Conservation (phyloP, 2,797 vertebrate genomes). For the Tadarida brasiliensis region DNA sequence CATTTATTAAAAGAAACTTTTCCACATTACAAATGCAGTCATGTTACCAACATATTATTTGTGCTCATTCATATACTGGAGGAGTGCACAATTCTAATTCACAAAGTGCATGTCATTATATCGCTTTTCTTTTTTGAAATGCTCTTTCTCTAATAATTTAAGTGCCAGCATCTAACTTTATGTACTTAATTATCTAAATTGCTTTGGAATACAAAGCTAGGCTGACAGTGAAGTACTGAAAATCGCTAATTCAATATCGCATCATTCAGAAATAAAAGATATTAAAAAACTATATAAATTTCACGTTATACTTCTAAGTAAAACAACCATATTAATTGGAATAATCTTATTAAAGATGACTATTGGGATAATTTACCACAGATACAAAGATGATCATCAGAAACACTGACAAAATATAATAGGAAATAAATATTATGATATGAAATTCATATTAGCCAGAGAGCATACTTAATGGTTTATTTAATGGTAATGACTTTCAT, state of each 20-base stretch:
- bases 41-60: background rate
- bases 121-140: constrained; percentile 59
- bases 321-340: background rate
- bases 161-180: constrained; percentile 51
- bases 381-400: background rate
- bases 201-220: constrained; percentile 68
- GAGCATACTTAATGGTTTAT: constrained; percentile 13
- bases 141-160: background rate
- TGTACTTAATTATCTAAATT: constrained; percentile 44
- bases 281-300: constrained; percentile 28
- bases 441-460: background rate
- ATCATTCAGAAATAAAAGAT: constrained; percentile 36
- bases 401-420: background rate
- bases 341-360: constrained; percentile 15
- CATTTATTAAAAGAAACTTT: background rate
- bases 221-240: constrained; percentile 17
- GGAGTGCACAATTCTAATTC: background rate
- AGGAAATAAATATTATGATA: background rate
- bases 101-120: background rate
- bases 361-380: background rate
- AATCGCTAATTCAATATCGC: constrained; percentile 4
- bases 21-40: background rate
- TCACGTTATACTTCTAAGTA: background rate
- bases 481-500: background rate
- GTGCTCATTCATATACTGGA: background rate